These are phyloP conservation scores for Ceratina japonica DNA, from an alignment of 1,140 invertebrate genomes.

Conservation along the genomic window DNA sequence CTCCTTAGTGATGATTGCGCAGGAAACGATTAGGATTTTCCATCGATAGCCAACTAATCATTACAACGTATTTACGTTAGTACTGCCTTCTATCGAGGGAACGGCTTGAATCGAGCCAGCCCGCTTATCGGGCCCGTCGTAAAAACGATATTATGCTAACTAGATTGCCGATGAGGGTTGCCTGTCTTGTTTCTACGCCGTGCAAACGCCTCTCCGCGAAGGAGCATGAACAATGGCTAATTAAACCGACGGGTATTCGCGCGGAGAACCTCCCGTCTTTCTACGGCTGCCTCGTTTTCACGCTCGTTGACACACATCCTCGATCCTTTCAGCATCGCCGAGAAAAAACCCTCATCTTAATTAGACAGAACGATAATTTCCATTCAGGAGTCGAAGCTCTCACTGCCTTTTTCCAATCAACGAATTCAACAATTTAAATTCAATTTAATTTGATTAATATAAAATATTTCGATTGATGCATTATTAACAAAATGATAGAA, in stretches of 20 bases:
- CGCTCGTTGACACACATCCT: conserved; percentile 11
- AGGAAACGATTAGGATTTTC: conserved; percentile 18
- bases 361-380: neutral
- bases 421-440: too few species aligned
- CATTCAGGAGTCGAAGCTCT: neutral
- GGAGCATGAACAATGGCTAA: conserved; percentile 51
- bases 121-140: conserved; percentile 44
- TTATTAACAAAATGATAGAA: too few species aligned
- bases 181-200: conserved; percentile 49
- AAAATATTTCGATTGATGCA: too few species aligned
- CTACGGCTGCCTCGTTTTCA: neutral
- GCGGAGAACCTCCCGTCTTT: neutral
- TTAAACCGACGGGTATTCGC: conserved; percentile 52
- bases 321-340: neutral
- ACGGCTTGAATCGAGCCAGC: neutral
- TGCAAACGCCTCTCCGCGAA: conserved; percentile 10
- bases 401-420: too few species aligned
- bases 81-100: conserved; percentile 18
- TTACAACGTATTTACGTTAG: conserved; percentile 46
- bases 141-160: conserved; percentile 55
- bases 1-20: neutral
- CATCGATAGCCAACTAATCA: conserved; percentile 27
- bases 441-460: too few species aligned
- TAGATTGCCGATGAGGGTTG: conserved; percentile 33
- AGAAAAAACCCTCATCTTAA: too few species aligned